A percentile compares a stretch with the other conserved stretches of the same genome.
phyloP scores from a whole-genome alignment of 2,888 invertebrate species.

The Tyria jacobaeae region DNA sequence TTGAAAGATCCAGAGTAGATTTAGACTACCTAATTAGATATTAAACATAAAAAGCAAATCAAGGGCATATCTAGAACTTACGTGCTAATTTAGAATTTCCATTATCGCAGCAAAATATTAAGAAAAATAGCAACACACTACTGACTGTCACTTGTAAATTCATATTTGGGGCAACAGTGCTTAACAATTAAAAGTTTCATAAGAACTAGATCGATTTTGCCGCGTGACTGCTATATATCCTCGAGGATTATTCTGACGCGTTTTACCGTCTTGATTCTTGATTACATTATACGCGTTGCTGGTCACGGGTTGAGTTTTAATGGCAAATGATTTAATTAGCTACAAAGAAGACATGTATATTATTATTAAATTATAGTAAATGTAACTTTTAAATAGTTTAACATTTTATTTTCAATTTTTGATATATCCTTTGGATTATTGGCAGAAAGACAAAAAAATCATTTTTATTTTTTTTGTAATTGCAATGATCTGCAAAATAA shows the following conservation, averaged over 20 bases:
- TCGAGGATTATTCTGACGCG: background rate
- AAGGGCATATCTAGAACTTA: conserved; percentile 53
- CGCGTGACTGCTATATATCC: conserved; percentile 10
- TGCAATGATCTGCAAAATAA: no score
- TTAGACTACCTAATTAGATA: background rate
- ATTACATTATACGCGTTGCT: background rate
- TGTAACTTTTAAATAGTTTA: background rate
- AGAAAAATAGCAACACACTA: conserved; percentile 54
- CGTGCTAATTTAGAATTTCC: conserved; percentile 70
- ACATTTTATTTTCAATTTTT: no score
- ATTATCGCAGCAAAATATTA: conserved; percentile 53
- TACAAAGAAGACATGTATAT: background rate
- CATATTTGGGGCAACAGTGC: conserved; percentile 60
- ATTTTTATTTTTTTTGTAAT: no score
- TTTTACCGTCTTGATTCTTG: background rate
- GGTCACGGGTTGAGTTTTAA: background rate
- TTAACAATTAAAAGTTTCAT: conserved; percentile 57
- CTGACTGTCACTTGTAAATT: conserved; percentile 51
- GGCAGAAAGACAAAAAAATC: no score
- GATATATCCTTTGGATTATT: no score
- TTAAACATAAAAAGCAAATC: background rate
- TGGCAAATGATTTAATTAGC: background rate
- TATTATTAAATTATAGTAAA: background rate
- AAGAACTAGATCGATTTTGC: conserved; percentile 55
- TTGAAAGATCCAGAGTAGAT: background rate